Evolutionary conservation across 2,797 vertebrate genomes (phyloP).

Genomic region (Anguilla obscura): DNA sequence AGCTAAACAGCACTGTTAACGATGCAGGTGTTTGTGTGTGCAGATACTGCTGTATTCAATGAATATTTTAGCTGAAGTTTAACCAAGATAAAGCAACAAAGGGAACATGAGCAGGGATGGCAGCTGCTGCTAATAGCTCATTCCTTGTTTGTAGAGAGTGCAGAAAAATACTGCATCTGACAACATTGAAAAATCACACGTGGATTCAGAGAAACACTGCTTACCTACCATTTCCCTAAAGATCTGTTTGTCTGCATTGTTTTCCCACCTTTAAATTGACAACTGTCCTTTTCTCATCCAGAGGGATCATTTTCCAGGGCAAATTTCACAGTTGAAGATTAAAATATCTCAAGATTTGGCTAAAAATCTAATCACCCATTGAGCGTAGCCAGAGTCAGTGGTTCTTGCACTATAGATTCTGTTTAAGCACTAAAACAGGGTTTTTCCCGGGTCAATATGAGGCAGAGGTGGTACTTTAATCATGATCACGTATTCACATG

Average conservation of each 20-base stretch:
- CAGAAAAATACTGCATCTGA: not conserved
- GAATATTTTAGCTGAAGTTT: conserved; percentile 24
- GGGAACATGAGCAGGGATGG: not conserved
- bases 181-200: not conserved
- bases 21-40: not conserved
- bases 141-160: conserved; percentile 7
- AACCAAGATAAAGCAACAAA: conserved; percentile 16
- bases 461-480: too few relatives aligned
- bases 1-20: not conserved
- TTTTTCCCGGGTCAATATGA: too few relatives aligned
- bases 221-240: not conserved
- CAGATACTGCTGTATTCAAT: conserved; percentile 9
- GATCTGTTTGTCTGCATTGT: not conserved
- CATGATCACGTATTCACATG: too few relatives aligned
- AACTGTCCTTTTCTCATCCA: not conserved
- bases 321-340: not conserved
- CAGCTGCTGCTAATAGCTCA: not conserved
- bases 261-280: not conserved
- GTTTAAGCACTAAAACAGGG: too few relatives aligned
- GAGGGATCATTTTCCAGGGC: not conserved
- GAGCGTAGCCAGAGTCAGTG: too few relatives aligned
- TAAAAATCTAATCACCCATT: too few relatives aligned
- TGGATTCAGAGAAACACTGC: not conserved
- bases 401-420: too few relatives aligned
- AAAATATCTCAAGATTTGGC: not conserved